These are phyloP conservation scores for Drosophila melanogaster DNA, from an alignment of 1,140 invertebrate species.

Conservation along the genomic window DNA sequence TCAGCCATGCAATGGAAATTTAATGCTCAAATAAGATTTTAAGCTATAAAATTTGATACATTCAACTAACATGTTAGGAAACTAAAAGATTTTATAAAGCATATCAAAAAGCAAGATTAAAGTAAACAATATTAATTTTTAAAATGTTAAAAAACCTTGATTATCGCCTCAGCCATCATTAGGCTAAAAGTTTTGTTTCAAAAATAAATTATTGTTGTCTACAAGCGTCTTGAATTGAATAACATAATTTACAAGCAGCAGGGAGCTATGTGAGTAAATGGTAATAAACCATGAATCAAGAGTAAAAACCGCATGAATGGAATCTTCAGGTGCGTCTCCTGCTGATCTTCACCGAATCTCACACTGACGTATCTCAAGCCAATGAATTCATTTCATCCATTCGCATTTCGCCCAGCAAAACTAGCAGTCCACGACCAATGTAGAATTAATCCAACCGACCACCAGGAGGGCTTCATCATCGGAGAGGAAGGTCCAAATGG, in stretches of 20 bases:
- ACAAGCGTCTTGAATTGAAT: background rate
- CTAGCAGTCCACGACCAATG: slow-evolving; percentile 20
- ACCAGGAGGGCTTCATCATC: slow-evolving; percentile 53
- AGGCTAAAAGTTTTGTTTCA: background rate
- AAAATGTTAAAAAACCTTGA: background rate
- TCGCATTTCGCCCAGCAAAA: slow-evolving; percentile 6
- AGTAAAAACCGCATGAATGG: slow-evolving; percentile 11
- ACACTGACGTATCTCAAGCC: slow-evolving; percentile 11
- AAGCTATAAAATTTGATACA: background rate
- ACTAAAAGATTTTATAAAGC: background rate
- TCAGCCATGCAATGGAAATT: background rate
- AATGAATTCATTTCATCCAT: slow-evolving; percentile 31
- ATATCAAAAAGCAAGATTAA: background rate
- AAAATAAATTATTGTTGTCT: background rate
- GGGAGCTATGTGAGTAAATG: slow-evolving; percentile 10
- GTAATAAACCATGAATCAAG: slow-evolving; percentile 8
- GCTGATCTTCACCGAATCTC: slow-evolving; percentile 9
- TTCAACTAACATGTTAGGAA: background rate
- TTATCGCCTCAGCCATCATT: background rate
- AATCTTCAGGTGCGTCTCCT: slow-evolving; percentile 9
- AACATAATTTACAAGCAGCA: background rate
- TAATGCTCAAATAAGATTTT: background rate
- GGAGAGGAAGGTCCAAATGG: background rate
- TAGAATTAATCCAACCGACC: slow-evolving; percentile 42
- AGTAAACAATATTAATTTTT: background rate